phyloP scores from a whole-genome alignment of 2,113 vertebrate genomes.

The Cheirogaleus medius region DNA sequence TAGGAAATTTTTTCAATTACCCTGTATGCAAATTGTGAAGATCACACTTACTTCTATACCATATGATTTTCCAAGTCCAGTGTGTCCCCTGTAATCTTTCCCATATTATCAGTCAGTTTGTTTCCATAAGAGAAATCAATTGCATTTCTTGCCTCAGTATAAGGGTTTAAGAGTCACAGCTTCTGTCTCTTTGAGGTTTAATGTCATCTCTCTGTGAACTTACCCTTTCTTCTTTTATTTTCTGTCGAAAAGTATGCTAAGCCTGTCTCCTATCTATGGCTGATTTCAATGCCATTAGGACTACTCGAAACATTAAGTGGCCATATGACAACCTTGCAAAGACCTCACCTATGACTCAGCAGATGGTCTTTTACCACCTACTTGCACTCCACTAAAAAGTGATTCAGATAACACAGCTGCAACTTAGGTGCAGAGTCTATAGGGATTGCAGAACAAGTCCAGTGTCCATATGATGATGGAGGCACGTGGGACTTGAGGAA shows the following conservation, averaged over 20 bases:
- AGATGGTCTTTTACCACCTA: constrained; percentile 4
- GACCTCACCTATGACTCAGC: background rate
- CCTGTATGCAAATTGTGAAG: background rate
- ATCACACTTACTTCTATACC: background rate
- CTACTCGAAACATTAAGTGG: background rate
- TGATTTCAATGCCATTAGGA: background rate
- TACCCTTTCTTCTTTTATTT: background rate
- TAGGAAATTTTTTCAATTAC: background rate
- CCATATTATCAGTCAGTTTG: background rate
- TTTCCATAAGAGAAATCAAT: background rate
- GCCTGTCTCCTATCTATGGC: background rate
- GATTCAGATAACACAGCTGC: background rate
- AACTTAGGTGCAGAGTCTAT: background rate
- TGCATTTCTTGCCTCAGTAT: background rate
- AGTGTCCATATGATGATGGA: background rate
- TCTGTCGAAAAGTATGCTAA: background rate
- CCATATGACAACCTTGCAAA: background rate
- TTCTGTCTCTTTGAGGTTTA: background rate
- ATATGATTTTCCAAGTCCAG: background rate
- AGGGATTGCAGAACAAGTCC: background rate
- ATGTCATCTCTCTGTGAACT: background rate
- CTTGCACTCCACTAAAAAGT: background rate
- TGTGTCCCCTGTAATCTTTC: background rate
- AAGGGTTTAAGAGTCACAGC: background rate
- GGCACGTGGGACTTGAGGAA: background rate